Conservation (phyloP, 2,888 invertebrate species). For the Hydraecia micacea region DNA sequence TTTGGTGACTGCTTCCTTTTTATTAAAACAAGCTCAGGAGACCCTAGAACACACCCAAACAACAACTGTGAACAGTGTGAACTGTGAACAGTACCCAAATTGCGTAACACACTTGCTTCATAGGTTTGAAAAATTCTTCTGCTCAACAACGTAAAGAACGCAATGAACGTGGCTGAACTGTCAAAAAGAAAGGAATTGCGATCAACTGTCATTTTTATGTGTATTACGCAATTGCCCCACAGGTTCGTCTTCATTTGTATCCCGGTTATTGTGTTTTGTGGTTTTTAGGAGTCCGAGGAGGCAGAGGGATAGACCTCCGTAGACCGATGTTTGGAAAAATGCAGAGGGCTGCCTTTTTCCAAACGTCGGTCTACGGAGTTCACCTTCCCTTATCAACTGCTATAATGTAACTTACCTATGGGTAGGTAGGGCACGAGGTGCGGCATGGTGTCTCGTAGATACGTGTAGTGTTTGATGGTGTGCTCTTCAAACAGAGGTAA, state of each 20-base stretch:
- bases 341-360: neutral
- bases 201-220: neutral
- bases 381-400: neutral
- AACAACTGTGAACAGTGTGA: too few species aligned
- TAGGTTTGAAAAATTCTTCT: too few species aligned
- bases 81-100: neutral
- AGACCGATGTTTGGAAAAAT: too few species aligned
- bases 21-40: neutral
- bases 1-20: neutral
- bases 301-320: too few species aligned
- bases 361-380: neutral
- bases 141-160: too few species aligned
- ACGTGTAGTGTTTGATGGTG: constrained; percentile 97
- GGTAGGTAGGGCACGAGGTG: constrained; percentile 95
- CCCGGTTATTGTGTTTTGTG: neutral
- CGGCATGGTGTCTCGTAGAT: constrained; percentile 97
- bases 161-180: too few species aligned
- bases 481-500: constrained; percentile 97
- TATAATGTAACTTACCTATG: constrained; percentile 80
- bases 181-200: neutral
- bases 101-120: neutral
- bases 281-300: too few species aligned
- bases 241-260: neutral
- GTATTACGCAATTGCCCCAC: neutral
- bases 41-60: too few species aligned